Evolutionary conservation across 2,797 vertebrate species (phyloP).

Genomic region (Anolis apletophallus): DNA sequence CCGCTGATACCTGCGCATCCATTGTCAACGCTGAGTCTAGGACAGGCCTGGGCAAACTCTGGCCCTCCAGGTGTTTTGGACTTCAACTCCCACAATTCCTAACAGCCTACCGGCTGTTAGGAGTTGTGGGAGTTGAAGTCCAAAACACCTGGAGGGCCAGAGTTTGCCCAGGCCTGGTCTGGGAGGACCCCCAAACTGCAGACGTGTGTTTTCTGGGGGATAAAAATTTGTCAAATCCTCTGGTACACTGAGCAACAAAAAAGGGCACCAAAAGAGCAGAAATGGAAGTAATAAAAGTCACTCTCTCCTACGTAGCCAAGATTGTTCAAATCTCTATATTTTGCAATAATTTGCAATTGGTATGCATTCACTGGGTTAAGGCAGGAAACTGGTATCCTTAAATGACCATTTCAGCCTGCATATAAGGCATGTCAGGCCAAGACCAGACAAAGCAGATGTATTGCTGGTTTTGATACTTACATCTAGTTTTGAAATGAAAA

Average conservation of each 20-base stretch:
- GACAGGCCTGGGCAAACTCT: no score
- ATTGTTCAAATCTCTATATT: conserved; percentile 25
- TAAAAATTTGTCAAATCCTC: not conserved
- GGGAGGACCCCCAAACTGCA: no score
- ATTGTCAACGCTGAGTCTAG: no score
- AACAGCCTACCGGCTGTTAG: no score
- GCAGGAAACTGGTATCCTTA: conserved; percentile 56
- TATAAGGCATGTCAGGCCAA: conserved; percentile 59
- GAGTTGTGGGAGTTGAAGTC: no score
- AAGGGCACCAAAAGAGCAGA: accelerated
- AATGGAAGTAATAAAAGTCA: not conserved
- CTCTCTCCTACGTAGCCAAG: not conserved
- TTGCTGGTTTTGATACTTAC: conserved; percentile 44
- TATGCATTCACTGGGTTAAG: conserved; percentile 47
- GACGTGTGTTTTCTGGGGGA: no score
- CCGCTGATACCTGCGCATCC: no score
- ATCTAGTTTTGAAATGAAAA: conserved; percentile 64
- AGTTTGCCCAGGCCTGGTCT: no score
- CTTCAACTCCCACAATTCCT: no score
- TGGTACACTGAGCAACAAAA: not conserved
- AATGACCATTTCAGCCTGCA: conserved; percentile 53
- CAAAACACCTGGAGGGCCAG: no score
- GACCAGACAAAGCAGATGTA: conserved; percentile 36
- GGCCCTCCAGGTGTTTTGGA: no score
- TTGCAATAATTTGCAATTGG: conserved; percentile 27